Evolutionary conservation across 2,888 invertebrate species (phyloP).

Genomic region (Spodoptera exigua): DNA sequence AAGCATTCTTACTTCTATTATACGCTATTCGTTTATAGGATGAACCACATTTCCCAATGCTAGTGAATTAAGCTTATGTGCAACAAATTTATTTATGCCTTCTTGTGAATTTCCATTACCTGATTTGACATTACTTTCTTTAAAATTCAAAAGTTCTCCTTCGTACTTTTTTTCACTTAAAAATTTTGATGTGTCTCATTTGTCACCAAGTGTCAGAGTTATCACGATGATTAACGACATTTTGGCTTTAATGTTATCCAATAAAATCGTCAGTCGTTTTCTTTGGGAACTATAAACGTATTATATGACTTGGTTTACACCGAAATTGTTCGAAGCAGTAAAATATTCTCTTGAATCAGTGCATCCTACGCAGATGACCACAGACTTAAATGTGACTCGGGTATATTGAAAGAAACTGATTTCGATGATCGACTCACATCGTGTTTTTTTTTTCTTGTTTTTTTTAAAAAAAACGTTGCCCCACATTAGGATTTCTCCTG

Average conservation of each 20-base stretch:
- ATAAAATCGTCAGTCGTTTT: constrained; percentile 15
- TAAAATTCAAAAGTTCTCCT: background rate
- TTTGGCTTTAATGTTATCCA: constrained; percentile 22
- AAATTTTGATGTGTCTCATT: constrained; percentile 33
- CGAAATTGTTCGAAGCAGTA: constrained; percentile 14
- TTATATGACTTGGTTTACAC: constrained; percentile 18
- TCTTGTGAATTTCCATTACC: too few relatives aligned
- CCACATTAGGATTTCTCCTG: too few relatives aligned
- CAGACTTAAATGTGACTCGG: constrained; percentile 6
- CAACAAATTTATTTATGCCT: too few relatives aligned
- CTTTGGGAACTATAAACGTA: constrained; percentile 42
- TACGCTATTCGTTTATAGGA: too few relatives aligned
- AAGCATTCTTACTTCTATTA: too few relatives aligned
- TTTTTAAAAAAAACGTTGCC: too few relatives aligned
- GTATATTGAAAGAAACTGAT: constrained; percentile 3
- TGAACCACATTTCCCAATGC: too few relatives aligned
- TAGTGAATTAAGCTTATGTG: too few relatives aligned
- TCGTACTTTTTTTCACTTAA: background rate
- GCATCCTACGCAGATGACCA: constrained; percentile 24
- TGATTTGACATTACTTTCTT: background rate
- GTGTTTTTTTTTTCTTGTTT: too few relatives aligned
- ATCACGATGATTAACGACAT: constrained; percentile 15
- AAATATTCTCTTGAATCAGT: constrained; percentile 10
- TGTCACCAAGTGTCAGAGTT: constrained; percentile 29
- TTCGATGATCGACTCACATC: constrained; percentile 11